phyloP scores from a whole-genome alignment of 35 echinoderm and acorn worm species.

The Apostichopus californicus region DNA sequence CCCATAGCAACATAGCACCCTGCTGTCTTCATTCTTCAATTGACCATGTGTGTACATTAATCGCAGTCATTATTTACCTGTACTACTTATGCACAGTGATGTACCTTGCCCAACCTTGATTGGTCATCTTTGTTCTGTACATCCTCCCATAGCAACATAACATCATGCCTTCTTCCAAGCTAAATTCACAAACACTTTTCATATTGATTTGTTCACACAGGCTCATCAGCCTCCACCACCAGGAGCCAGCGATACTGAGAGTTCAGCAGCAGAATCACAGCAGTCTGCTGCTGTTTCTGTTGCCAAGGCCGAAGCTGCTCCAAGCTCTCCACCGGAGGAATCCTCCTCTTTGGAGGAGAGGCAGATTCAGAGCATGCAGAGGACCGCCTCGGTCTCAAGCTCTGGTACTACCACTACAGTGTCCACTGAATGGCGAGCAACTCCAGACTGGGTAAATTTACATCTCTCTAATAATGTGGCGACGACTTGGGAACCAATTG shows the following conservation, averaged over 20 bases:
- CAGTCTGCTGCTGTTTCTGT: neutral
- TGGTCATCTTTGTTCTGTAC: no score
- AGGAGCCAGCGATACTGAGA: slow-evolving; percentile 87
- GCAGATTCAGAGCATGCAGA: slow-evolving; percentile 33
- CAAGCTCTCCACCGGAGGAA: neutral
- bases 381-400: slow-evolving; percentile 70
- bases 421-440: slow-evolving; percentile 79
- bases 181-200: no score
- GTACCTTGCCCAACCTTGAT: no score
- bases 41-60: no score
- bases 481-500: no score
- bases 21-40: no score
- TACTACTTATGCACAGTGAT: no score
- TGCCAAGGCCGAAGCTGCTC: neutral
- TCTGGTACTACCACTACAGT: slow-evolving; percentile 54
- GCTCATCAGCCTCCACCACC: slow-evolving; percentile 35
- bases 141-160: no score
- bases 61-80: no score
- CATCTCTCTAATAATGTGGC: no score
- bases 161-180: no score
- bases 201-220: neutral
- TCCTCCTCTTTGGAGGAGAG: slow-evolving; percentile 45
- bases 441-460: slow-evolving; percentile 83
- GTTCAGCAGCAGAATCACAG: slow-evolving; percentile 76
- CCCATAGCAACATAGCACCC: no score